Base-by-base conservation (phyloP, 2,797 vertebrate genomes). In the Bradypodion ventrale region DNA sequence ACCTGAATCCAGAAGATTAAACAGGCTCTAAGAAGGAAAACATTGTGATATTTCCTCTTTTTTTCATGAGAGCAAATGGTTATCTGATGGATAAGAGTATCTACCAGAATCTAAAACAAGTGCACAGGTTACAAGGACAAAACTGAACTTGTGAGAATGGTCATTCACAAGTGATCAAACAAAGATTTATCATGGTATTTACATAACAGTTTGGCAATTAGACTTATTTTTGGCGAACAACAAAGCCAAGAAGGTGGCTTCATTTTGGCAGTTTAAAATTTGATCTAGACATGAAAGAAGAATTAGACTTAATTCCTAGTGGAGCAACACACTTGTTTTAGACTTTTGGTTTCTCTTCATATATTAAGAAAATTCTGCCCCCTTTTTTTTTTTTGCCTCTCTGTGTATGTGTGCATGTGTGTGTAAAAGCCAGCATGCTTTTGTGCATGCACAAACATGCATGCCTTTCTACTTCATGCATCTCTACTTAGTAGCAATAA, bases 301-400 rank as follows among this genome's bases (percentile, higher is more conserved):
- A n/a, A n/a, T n/a, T n/a, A n/a, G n/a, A n/a, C 82, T 91, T 87
- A 92, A 88, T 87, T 85, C 91, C 92, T 93, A 82, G 90, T 92
- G 92, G 92, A 87, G 49, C 88, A 65, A 72, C 83, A n/a, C 83
- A 42, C 78, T 88, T 90, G 84, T 23, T 27, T 66, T 42, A 65
- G 56, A 9, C 66, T 76, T 76, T 72, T 59, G 68, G 40, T n/a
- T 23, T 70, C 37, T 74, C 44, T 49, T 46, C 60, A 25, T 44
- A n/a, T 78, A 35, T 42, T 40, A 32, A 68, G 56, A 35, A 52
- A 75, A 76, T 32, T 40, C 4, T n/a, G 7, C 40, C 6, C 7
- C 19, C 44, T 29, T 6, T 46, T 44, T 42, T 19, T 44, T 29
- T 6, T 46, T 44, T 42, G 32, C 8, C n/a, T n/a, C n/a, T 60